A percentile compares a stretch with the other conserved stretches of the same genome.
These are phyloP conservation scores for Steinernema feltiae DNA, from an alignment of 1,140 invertebrate species.

Conservation along the genomic window DNA sequence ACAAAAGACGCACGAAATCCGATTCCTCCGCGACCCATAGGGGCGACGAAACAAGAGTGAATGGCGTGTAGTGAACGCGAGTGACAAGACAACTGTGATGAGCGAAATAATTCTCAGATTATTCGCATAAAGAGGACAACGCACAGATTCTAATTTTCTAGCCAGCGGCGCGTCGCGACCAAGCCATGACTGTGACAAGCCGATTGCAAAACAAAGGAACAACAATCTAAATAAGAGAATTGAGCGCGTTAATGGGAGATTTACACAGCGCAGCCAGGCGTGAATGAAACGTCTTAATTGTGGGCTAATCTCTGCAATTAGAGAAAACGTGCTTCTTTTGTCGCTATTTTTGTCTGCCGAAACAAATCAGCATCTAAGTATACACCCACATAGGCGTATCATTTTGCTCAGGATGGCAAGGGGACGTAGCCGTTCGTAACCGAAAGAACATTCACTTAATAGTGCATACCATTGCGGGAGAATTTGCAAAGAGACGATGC, in stretches of 20 bases:
- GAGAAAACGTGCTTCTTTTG: too few relatives aligned
- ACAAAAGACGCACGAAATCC: background rate
- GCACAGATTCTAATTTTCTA: slow-evolving; percentile 6
- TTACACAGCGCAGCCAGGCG: background rate
- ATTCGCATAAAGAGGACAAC: background rate
- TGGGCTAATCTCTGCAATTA: too few relatives aligned
- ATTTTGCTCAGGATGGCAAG: background rate
- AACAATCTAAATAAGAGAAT: background rate
- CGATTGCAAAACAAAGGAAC: background rate
- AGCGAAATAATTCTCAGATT: background rate
- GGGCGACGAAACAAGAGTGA: background rate
- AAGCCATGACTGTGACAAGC: background rate
- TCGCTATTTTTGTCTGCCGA: too few relatives aligned
- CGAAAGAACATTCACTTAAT: background rate
- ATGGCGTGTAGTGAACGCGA: background rate
- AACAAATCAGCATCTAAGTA: too few relatives aligned
- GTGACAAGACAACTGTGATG: background rate
- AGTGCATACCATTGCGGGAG: background rate
- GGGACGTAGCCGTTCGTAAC: background rate
- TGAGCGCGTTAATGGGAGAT: background rate
- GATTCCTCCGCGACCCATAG: background rate
- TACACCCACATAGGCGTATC: too few relatives aligned
- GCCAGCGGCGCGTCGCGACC: background rate
- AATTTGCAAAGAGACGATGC: background rate
- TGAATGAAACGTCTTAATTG: too few relatives aligned